Conservation (phyloP, 2,888 invertebrate genomes). For the Tyria jacobaeae region DNA sequence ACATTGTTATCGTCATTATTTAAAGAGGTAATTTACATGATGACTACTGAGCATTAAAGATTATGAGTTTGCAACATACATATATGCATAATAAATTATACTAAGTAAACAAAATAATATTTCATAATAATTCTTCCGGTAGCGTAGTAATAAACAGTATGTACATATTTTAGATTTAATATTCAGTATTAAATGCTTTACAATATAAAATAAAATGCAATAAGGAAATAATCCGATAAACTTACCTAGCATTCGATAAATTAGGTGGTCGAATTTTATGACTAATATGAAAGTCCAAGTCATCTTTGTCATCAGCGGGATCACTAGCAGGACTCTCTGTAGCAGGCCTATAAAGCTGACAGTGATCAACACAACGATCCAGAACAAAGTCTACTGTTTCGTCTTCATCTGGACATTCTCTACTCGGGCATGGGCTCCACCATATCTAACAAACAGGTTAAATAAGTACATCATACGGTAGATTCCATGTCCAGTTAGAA, state of each 20-base stretch:
- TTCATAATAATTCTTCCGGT: neutral
- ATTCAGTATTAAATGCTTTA: neutral
- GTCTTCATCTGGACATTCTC: constrained; percentile 92
- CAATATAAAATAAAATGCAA: neutral
- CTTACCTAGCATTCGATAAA: constrained; percentile 74
- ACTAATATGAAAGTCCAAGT: constrained; percentile 85
- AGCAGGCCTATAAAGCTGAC: constrained; percentile 82
- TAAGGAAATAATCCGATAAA: neutral
- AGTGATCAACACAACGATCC: constrained; percentile 91
- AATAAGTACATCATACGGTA: neutral
- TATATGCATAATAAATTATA: neutral
- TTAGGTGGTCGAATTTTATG: constrained; percentile 78
- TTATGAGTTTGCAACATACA: constrained; percentile 16
- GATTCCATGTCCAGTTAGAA: neutral
- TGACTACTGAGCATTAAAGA: constrained; percentile 28
- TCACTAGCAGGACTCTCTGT: constrained; percentile 73
- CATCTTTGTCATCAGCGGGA: constrained; percentile 79
- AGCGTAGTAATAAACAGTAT: neutral
- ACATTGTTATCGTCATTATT: constrained; percentile 54
- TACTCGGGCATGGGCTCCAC: constrained; percentile 94
- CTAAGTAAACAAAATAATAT: neutral
- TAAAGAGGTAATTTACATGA: constrained; percentile 50
- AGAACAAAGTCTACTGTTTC: constrained; percentile 91
- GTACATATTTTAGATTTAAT: neutral
- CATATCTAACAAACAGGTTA: constrained; percentile 86